A percentile compares a stretch with the other conserved stretches of the same genome.
Evolutionary conservation across 2,888 invertebrate genomes (phyloP).

Genomic region (Allygus modestus): DNA sequence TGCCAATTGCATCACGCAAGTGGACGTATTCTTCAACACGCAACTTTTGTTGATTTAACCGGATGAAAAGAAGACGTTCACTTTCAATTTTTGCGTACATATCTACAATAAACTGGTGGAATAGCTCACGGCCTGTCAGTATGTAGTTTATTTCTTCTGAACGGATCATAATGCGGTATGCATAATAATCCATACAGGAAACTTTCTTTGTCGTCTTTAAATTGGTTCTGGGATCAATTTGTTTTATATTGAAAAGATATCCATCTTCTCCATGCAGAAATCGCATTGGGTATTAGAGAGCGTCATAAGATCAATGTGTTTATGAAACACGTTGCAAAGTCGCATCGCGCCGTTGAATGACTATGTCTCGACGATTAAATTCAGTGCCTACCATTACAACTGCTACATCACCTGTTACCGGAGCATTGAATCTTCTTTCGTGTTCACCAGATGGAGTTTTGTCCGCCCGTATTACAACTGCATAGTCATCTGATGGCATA

Average conservation of each 20-base stretch:
- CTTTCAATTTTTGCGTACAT: conserved; percentile 64
- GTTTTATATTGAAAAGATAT: conserved; percentile 28
- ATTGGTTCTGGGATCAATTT: conserved; percentile 1
- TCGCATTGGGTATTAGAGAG: not conserved
- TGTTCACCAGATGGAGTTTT: conserved; percentile 53
- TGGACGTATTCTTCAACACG: conserved; percentile 65
- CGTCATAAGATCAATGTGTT: conserved; percentile 20
- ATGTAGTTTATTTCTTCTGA: conserved; percentile 52
- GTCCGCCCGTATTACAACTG: conserved; percentile 44
- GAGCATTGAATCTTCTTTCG: conserved; percentile 43
- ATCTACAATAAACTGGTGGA: conserved; percentile 62
- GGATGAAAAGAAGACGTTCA: conserved; percentile 55
- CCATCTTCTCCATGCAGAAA: conserved; percentile 28
- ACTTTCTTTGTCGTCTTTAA: conserved; percentile 33
- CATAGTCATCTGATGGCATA: too few relatives aligned
- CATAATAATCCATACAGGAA: not conserved
- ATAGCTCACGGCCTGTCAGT: conserved; percentile 45
- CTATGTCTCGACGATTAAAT: conserved; percentile 19
- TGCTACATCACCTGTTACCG: conserved; percentile 28
- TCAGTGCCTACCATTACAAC: conserved; percentile 47
- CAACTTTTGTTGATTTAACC: conserved; percentile 62
- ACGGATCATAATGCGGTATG: conserved; percentile 67
- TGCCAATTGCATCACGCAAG: conserved; percentile 68
- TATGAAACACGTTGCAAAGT: conserved; percentile 10
- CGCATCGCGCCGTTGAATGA: not conserved